Evolutionary conservation across 2,888 invertebrate species (phyloP).

Genomic region (Sussaba pulchella): DNA sequence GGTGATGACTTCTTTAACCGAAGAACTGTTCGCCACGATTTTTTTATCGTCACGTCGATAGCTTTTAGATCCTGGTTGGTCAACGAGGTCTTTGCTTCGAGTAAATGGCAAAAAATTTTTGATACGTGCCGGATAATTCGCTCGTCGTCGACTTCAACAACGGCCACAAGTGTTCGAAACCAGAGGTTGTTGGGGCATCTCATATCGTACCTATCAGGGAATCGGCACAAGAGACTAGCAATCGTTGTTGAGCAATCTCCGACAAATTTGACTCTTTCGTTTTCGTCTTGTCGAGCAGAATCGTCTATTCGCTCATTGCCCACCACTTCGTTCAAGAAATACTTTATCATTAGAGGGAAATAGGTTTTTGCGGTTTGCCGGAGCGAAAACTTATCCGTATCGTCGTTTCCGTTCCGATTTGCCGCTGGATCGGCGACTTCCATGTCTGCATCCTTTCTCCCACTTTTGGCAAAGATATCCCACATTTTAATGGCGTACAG

Average conservation of each 20-base stretch:
- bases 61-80: conserved; percentile 59
- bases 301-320: background rate
- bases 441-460: too few species aligned
- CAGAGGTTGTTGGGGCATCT: too few species aligned
- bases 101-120: conserved; percentile 28
- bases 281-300: background rate
- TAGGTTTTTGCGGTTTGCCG: background rate
- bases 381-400: too few species aligned
- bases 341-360: conserved; percentile 23
- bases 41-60: conserved; percentile 69
- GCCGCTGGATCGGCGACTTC: too few species aligned
- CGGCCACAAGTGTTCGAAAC: conserved; percentile 29
- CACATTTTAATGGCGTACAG: conserved; percentile 45
- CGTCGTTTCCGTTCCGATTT: too few species aligned
- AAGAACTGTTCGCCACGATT: conserved; percentile 80
- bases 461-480: background rate
- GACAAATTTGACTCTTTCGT: conserved; percentile 70
- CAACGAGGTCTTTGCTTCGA: conserved; percentile 70
- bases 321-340: conserved; percentile 33
- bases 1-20: conserved; percentile 82
- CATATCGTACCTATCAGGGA: too few species aligned
- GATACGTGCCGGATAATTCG: conserved; percentile 43
- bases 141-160: conserved; percentile 55
- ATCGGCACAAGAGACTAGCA: conserved; percentile 66
- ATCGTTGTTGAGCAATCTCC: conserved; percentile 73